Conservation (phyloP, 2,797 vertebrate species). For the Chlorospingus semifuscus region DNA sequence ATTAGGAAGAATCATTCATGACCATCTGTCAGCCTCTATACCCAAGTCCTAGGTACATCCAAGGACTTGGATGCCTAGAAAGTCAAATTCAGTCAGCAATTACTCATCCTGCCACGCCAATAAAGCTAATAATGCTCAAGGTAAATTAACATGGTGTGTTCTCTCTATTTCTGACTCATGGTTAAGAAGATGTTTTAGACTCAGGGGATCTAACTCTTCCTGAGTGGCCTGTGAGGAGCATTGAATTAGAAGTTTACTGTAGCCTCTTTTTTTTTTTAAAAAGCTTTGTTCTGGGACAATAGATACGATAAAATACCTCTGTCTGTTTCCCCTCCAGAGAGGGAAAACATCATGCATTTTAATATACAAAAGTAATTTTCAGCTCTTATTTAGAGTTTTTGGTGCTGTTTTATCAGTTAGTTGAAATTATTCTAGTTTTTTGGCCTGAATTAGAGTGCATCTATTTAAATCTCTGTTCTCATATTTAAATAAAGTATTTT, state of each 20-base stretch:
- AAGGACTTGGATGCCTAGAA: not conserved
- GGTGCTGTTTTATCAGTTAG: rapidly evolving
- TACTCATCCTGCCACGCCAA: not conserved
- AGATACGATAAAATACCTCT: not conserved
- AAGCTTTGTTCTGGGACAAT: not conserved
- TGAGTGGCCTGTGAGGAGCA: not conserved
- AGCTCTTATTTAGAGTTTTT: not conserved
- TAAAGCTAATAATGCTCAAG: not conserved
- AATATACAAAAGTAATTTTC: not conserved
- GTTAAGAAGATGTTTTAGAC: not conserved
- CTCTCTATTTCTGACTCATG: not conserved
- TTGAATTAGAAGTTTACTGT: not conserved
- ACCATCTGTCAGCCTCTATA: conserved; percentile 28
- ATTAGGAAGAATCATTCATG: conserved; percentile 10
- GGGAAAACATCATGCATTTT: not conserved
- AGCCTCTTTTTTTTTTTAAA: not conserved
- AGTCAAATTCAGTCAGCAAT: conserved; percentile 4
- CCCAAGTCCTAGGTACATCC: not conserved
- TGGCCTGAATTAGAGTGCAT: not conserved
- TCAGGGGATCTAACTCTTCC: not conserved
- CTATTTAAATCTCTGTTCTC: not conserved
- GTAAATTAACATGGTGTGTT: not conserved
- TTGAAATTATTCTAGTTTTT: not conserved
- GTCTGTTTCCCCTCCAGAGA: not conserved
- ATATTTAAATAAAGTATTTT: not conserved